Conservation (phyloP, 1,140 invertebrate genomes). For the Tetramorium alpestre region DNA sequence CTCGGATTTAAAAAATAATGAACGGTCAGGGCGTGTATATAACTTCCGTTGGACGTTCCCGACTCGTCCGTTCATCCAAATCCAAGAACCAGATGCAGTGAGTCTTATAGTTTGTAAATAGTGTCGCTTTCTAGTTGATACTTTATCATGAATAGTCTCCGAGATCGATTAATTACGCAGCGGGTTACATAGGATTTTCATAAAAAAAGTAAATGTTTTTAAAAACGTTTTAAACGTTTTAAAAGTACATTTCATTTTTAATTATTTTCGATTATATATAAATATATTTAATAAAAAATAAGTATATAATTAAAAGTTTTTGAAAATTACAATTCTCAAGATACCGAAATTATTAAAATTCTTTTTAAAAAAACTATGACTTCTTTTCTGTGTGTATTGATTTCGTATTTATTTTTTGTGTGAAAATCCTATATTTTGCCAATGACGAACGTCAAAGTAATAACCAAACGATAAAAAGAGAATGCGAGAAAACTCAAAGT, state of each 20-base stretch:
- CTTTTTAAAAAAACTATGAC: not conserved
- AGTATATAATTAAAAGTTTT: not conserved
- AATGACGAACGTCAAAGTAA: not conserved
- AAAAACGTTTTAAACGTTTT: too few relatives aligned
- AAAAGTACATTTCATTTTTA: not conserved
- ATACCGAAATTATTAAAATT: not conserved
- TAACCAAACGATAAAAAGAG: not conserved
- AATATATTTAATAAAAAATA: not conserved
- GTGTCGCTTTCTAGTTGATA: constrained; percentile 33
- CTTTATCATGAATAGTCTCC: constrained; percentile 26
- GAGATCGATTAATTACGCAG: constrained; percentile 5
- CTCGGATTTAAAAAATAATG: constrained; percentile 8
- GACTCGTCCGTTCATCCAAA: constrained; percentile 30
- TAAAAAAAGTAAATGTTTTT: not conserved
- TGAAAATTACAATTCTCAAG: not conserved
- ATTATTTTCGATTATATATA: not conserved
- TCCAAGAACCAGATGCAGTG: constrained; percentile 57
- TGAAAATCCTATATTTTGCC: constrained; percentile 28
- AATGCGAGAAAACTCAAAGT: constrained; percentile 17
- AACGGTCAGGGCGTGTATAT: constrained; percentile 40
- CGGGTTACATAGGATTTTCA: constrained; percentile 25
- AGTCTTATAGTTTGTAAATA: constrained; percentile 66
- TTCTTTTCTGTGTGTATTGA: not conserved
- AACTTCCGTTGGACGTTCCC: constrained; percentile 33
- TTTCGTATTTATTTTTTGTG: not conserved